Percentiles rank a stretch among this genome's conserved stretches.
Evolutionary conservation across 2,113 vertebrate species (phyloP).

Genomic region (Myiagra hebetior): DNA sequence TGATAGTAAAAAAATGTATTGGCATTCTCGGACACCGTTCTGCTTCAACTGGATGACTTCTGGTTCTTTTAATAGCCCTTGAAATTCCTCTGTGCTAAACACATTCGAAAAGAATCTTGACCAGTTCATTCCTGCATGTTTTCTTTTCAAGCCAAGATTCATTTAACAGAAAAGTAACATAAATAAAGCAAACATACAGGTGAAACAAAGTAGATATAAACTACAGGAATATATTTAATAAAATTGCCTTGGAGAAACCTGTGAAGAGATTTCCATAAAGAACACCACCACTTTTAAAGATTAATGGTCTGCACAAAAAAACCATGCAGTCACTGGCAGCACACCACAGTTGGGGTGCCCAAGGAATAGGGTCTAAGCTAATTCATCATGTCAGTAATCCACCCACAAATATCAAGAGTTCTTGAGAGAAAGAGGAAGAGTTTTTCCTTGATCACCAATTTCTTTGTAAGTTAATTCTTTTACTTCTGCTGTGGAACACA

Average conservation of each 20-base stretch:
- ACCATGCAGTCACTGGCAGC: not conserved
- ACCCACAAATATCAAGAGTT: not conserved
- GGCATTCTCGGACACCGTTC: not conserved
- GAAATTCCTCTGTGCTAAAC: conserved; percentile 30
- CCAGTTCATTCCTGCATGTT: not conserved
- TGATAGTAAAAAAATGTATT: not conserved
- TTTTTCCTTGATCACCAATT: not conserved
- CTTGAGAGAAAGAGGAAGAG: not conserved
- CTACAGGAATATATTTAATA: not conserved
- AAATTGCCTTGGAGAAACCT: not conserved
- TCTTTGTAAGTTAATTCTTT: not conserved
- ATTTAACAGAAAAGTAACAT: not conserved
- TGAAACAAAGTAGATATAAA: not conserved
- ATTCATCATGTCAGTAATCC: not conserved
- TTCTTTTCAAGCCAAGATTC: not conserved
- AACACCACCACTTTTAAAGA: not conserved
- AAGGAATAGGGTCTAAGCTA: not conserved
- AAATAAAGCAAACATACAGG: not conserved
- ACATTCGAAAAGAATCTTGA: not conserved
- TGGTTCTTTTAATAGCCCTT: conserved; percentile 39
- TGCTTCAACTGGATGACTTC: not conserved
- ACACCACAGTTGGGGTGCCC: not conserved
- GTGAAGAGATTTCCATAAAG: not conserved
- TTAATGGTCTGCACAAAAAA: not conserved
- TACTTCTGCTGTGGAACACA: not conserved